Base-by-base conservation (phyloP, 2,113 vertebrate genomes). In the Brienomyrus longianalis region DNA sequence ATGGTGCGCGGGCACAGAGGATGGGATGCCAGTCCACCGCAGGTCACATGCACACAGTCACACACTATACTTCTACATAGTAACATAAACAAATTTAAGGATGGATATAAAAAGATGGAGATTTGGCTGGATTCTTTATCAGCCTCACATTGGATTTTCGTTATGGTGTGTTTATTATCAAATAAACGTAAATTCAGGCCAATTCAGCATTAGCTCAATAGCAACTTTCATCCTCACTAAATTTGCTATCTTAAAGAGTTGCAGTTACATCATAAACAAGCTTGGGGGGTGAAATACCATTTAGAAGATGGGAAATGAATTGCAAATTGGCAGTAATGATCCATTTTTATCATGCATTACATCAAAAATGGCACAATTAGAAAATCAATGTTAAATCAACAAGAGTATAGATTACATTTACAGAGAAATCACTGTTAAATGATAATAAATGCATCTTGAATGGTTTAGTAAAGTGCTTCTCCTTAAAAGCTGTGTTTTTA, bases 361-460 rank as follows among this genome's bases (percentile, higher is more conserved):
- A 43, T 80, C 35, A 80, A 43, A 17, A 80, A 43, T 39, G 35
- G 35, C 13, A 43, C 35, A 80, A 80, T 80, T 80, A 43, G 74
- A 80, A 80, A 80, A 80, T 80, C 74, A 21, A 43, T 80, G 35
- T 80, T 80, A 80, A 80, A 80, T 39, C 74, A 80, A 80, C 35
- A 80, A 80, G 74, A 80, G 39, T 39, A 43, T 43, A 80, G 74
- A 80, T 80, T 80, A 80, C 31, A 80, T 80, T 80, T 80, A 80
- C 74, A 80, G 74, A 80, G 35, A 80, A 80, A 80, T 80, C 74
- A 80, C 74, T 80, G n/a, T 80, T 35, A 80, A 80, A 80, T 80
- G 74, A 43, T 15, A 43, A 80, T 8, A 19, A 39, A 80, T 43
- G 15, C 35, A 35, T 39, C 74, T 39, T 80, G 74, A 80, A 80